A percentile compares a stretch with the other conserved stretches of the same genome.
Evolutionary conservation across 2,113 vertebrate genomes (phyloP).

Genomic region (Pantherophis guttatus): DNA sequence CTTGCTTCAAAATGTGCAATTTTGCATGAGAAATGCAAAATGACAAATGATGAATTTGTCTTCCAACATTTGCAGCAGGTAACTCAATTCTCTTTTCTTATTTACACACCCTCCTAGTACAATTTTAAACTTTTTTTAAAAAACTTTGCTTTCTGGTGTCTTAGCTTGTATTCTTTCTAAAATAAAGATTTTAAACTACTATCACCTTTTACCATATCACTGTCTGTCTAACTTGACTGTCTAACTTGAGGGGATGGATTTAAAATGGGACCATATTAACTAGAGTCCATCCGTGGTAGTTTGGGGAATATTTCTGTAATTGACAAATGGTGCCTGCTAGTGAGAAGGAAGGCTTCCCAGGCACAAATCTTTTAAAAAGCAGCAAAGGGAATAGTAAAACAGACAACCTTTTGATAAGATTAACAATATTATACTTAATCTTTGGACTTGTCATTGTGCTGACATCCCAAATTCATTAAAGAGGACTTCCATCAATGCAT

Average conservation of each 20-base stretch:
- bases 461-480: slow-evolving; percentile 5
- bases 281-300: slow-evolving; percentile 19
- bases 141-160: slow-evolving; percentile 20
- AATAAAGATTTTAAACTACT: slow-evolving; percentile 27
- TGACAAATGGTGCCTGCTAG: slow-evolving; percentile 1
- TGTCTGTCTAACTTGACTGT: neutral
- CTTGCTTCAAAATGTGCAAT: slow-evolving; percentile 40
- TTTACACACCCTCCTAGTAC: slow-evolving; percentile 21
- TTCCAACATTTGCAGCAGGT: slow-evolving; percentile 20
- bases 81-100: slow-evolving; percentile 32
- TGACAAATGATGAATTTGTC: slow-evolving; percentile 45
- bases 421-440: neutral
- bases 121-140: slow-evolving; percentile 14
- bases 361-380: slow-evolving; percentile 5
- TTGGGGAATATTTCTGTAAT: slow-evolving; percentile 25
- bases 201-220: slow-evolving; percentile 21
- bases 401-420: slow-evolving; percentile 52
- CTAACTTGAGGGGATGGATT: slow-evolving; percentile 32
- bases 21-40: slow-evolving; percentile 32
- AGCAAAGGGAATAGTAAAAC: slow-evolving; percentile 54
- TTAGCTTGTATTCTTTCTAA: slow-evolving; percentile 30
- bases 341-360: neutral
- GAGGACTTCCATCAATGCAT: neutral
- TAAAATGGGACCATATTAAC: slow-evolving; percentile 20
- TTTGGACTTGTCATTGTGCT: slow-evolving; percentile 1